A percentile compares a stretch with the other conserved stretches of the same genome.
Evolutionary conservation across 2,113 vertebrate species (phyloP).

Genomic region (Petroica traversi): DNA sequence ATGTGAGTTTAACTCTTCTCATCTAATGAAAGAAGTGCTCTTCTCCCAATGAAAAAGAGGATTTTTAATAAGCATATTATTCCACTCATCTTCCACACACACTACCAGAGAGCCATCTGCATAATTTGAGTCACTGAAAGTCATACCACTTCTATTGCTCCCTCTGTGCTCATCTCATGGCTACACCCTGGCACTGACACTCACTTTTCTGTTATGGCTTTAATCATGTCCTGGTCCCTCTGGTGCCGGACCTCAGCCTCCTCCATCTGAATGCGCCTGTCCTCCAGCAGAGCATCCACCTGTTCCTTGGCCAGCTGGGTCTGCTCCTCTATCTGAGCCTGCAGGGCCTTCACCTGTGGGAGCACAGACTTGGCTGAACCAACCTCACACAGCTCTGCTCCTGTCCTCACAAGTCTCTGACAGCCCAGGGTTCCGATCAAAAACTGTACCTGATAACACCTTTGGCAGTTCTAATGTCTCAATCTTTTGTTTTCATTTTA

Average conservation of each 20-base stretch:
- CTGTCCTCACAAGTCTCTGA: not conserved
- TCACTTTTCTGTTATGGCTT: slow-evolving; percentile 84
- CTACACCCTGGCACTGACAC: not conserved
- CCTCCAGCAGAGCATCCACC: slow-evolving; percentile 85
- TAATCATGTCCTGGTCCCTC: slow-evolving; percentile 82
- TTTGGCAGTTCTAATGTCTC: not conserved
- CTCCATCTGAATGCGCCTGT: slow-evolving; percentile 83
- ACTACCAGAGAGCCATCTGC: not conserved
- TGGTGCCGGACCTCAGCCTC: slow-evolving; percentile 84
- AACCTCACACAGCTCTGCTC: not conserved
- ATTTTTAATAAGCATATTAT: not conserved
- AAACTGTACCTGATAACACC: not conserved
- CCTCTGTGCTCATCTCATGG: not conserved
- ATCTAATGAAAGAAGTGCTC: not conserved
- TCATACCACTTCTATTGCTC: not conserved
- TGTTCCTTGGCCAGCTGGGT: slow-evolving; percentile 87
- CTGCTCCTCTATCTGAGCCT: slow-evolving; percentile 94
- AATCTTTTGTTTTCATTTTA: not conserved
- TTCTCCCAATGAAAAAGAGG: not conserved
- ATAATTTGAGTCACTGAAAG: not conserved
- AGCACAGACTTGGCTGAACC: not conserved
- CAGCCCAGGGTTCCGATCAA: not conserved
- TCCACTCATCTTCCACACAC: not conserved
- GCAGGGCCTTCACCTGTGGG: slow-evolving; percentile 89
- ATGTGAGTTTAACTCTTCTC: not conserved